Evolutionary conservation across 2,113 vertebrate species (phyloP).

Genomic region (Poeciliopsis prolifica): DNA sequence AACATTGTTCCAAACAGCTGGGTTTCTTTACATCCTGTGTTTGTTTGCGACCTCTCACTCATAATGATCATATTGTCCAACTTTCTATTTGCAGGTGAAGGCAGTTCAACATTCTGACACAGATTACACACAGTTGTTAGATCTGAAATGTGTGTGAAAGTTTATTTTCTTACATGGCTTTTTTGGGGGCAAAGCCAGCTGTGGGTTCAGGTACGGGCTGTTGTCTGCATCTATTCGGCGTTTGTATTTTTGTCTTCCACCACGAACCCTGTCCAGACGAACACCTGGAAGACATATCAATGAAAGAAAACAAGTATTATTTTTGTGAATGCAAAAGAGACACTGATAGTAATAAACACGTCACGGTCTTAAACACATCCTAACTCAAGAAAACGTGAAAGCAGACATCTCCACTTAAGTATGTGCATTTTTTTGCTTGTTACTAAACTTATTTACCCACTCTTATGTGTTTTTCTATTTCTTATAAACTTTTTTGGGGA

Average conservation of each 20-base stretch:
- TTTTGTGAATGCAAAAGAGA: neutral
- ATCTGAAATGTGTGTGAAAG: conserved; percentile 14
- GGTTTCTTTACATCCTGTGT: conserved; percentile 47
- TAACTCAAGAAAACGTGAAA: neutral
- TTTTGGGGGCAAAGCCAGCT: conserved; percentile 97
- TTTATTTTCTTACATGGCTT: conserved; percentile 93
- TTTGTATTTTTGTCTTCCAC: conserved; percentile 99
- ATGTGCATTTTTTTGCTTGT: neutral
- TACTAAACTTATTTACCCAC: neutral
- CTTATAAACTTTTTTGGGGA: conserved; percentile 15
- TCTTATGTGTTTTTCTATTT: conserved; percentile 26
- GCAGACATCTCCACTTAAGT: neutral
- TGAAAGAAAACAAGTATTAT: conserved; percentile 1
- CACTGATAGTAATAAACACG: neutral
- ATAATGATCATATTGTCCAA: conserved; percentile 58
- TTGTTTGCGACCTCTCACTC: conserved; percentile 32
- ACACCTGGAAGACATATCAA: conserved; percentile 83
- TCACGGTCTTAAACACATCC: neutral
- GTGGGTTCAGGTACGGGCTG: conserved; percentile 98
- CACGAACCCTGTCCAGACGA: conserved; percentile 97
- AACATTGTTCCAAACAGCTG: conserved; percentile 69
- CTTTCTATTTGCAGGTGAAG: conserved; percentile 34
- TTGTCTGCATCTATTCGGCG: conserved; percentile 99
- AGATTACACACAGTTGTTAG: neutral
- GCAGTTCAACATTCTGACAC: conserved; percentile 17